Base-by-base conservation (phyloP, 2,888 invertebrate genomes). In the Andrena camellia region DNA sequence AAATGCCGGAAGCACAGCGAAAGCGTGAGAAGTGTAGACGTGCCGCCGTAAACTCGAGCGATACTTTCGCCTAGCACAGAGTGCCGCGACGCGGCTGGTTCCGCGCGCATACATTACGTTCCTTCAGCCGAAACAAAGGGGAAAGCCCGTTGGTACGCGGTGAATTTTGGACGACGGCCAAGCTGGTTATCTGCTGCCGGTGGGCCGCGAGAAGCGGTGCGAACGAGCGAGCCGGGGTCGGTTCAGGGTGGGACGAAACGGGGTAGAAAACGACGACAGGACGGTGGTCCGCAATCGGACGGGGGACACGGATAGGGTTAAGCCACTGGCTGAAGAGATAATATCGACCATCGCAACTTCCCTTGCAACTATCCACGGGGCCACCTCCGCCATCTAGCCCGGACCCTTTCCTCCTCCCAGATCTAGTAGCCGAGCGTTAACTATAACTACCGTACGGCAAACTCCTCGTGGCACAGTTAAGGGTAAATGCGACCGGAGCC, bases 101-200 rank as follows among this genome's bases (percentile, higher is more conserved):
- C 20, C 7, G 20, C 50, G 54, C 35, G 74, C 77, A 75, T 80
- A 63, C 63, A 83, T 86, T 83, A 80, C 75, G 13, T 50, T 66
- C 72, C 50, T 67, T 57, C 69, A 68, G 59, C 59, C 59, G 69
- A 52, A 48, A 73, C 66, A 72, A 74, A 72, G 83, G 80, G 75
- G 83, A 72, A 70, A 64, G 71, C 83, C 75, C 81, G 84, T 87
- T 78, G 90, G 87, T 89, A 88, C 84, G 83, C 84, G 84, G 80
- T 81, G 85, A 89, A 88, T 86, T 88, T 76, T 91, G 92, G 91
- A 90, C 85, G 72, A 33, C 52, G 69, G 90, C 91, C 91, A 92
- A 91, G 86, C 78, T 64, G 77, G 88, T 88, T 90, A 91, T 86
- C 86, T 84, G 84, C 71, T 86, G 81, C 74, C 73, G 60, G 59